Base-by-base conservation (phyloP, 2,797 vertebrate genomes). In the Luscinia megarhynchos region DNA sequence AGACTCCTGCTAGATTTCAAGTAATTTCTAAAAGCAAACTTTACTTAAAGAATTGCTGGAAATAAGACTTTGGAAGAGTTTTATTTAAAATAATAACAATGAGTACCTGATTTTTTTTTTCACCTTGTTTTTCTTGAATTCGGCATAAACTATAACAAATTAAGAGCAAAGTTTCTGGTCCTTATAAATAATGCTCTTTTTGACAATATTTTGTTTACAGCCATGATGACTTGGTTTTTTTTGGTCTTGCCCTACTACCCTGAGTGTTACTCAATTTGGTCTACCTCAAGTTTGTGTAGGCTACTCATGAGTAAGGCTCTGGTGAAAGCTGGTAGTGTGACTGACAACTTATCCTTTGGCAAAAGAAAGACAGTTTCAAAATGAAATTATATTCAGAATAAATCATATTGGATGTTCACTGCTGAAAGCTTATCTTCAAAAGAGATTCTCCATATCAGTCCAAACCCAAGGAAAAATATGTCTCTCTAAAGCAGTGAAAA, bases 171-270 rank as follows among this genome's bases (percentile, higher is more conserved):
- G 22, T 51, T 82, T 57, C 51, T 29, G 73, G 30, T 16, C 48
- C 7, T 61, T 55, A 26, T 27, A 48, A 50, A 41, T 29, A 66
- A 16, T 18, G 13, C 3, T 26, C 7, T 50, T 75, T 78, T 66
- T 34, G 32, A 83, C 29, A 50, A 26, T 61, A 10, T 38, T 86
- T 83, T 50, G 22, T 13, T 1, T 1, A 73, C 40, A 74, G 57
- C 5, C 61, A n/a, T 0, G 0, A 61, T 4, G 5, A 68, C 13
- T 58, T 72, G 6, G 34, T 34, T 1, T 30, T 24, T 59, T 59
- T 68, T n/a, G 64, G 20, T 36, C 24, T 59, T 4, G 1, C 14
- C 1, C 0, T 82, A 32, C 27, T 51, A 46, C 16, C 15, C 50
- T 30, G 12, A 73, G 36, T 1, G 0, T 36, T 48, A 48, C 34